Evolutionary conservation across 35 echinoderm and acorn worm genomes (phyloP).

Genomic region (Ptychodera flava): DNA sequence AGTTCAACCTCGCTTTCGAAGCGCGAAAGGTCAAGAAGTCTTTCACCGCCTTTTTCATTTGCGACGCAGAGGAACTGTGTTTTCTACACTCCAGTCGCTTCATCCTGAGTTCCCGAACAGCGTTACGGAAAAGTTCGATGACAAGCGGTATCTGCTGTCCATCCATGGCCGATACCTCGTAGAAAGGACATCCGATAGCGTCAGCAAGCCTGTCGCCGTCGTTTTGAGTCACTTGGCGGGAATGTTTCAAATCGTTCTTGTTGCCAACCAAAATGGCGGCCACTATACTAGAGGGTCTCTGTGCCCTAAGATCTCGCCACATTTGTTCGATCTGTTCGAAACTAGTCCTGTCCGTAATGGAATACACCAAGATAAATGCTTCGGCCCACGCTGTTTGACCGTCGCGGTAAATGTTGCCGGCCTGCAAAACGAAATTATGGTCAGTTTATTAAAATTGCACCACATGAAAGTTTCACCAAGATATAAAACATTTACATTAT

Average conservation of each 20-base stretch:
- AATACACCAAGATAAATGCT: slow-evolving; percentile 92
- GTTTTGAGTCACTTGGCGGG: slow-evolving; percentile 51
- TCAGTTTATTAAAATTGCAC: too few species aligned
- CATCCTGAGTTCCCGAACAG: neutral
- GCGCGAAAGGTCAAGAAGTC: neutral
- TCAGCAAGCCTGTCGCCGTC: slow-evolving; percentile 58
- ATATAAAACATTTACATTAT: too few species aligned
- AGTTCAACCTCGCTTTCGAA: too few species aligned
- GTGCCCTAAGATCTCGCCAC: slow-evolving; percentile 45
- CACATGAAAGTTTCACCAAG: too few species aligned
- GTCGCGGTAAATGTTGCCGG: neutral
- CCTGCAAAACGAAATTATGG: too few species aligned
- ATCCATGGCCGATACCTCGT: slow-evolving; percentile 53
- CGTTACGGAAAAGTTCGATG: neutral
- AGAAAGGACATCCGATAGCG: slow-evolving; percentile 49
- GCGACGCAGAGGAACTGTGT: neutral
- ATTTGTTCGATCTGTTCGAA: slow-evolving; percentile 85
- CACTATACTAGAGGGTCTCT: slow-evolving; percentile 25
- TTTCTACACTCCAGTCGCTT: neutral
- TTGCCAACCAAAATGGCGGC: slow-evolving; percentile 80
- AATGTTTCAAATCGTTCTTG: slow-evolving; percentile 73
- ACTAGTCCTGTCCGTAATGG: slow-evolving; percentile 80
- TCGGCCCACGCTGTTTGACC: slow-evolving; percentile 63
- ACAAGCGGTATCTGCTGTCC: neutral
- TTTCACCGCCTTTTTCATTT: neutral